Base-by-base conservation (phyloP, 1,140 invertebrate genomes). In the Choristoneura fumiferana region DNA sequence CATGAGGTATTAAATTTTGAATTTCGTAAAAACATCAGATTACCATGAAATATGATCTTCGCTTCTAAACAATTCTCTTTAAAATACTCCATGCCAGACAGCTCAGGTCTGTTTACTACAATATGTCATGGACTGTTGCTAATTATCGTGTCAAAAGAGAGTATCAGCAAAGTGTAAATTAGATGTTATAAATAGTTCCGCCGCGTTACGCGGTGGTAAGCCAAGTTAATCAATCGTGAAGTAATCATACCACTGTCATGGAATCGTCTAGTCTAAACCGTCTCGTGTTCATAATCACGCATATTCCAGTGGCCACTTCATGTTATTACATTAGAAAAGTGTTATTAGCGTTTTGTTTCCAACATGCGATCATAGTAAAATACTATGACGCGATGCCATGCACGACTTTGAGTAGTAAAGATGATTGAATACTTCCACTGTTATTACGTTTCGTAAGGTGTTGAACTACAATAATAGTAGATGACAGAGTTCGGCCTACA, bases 261-360 rank as follows among this genome's bases (percentile, higher is more conserved):
- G 22, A 49, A 49, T 5, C 22, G 17, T 49, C 43, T 49, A 49
- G 43, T 29, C 22, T 29, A 29, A 49, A 49, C 43, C 22, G 22
- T 49, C 10, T 49, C 43, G 22, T 12, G 22, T 49, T 3, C 22
- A 29, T 29, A 49, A 49, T 49, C 29, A 49, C 22, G 43, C 43
- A 49, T 22, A 49, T 49, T 12, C 22, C 43, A n/a, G 40, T 17
- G 22, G 22, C 29, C 43, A 49, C 43, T 49, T 49, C 43, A 49
- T 49, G 43, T 49, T 22, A 49, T 49, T 49, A 49, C 43, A 49
- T 33, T 18, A 33, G 22, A 49, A 49, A 49, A 49, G 22, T 14
- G 43, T 29, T 2, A 29, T 29, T 49, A 49, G n/a, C 29, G 43
- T 22, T 49, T 49, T 49, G 43, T 22, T 49, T 49, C 18, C 5